phyloP scores from a whole-genome alignment of 1,140 invertebrate genomes.

The Augochlora pura region DNA sequence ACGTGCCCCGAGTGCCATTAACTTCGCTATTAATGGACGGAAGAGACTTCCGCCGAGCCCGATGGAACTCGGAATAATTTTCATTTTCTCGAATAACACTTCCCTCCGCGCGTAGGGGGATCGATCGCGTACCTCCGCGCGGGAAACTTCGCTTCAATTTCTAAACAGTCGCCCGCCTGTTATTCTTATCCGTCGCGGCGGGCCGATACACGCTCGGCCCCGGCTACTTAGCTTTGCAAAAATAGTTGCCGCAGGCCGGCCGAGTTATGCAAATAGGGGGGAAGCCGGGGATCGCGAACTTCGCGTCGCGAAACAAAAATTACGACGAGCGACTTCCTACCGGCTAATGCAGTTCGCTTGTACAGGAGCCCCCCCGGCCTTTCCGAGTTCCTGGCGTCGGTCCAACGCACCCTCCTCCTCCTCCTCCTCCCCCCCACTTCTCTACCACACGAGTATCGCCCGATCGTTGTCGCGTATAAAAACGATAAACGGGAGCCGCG shows the following conservation, averaged over 20 bases:
- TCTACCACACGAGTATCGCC: neutral
- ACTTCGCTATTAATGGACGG: too few species aligned
- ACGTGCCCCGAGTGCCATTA: too few species aligned
- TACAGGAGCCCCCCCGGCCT: neutral
- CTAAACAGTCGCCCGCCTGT: neutral
- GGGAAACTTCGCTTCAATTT: neutral
- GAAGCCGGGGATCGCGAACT: neutral
- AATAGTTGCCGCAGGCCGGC: slow-evolving; percentile 1
- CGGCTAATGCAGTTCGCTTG: slow-evolving; percentile 39
- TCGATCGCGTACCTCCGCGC: too few species aligned
- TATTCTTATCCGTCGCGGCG: neutral
- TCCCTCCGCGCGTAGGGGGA: too few species aligned
- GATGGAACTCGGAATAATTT: too few species aligned
- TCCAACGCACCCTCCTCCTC: neutral
- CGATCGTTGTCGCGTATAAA: neutral
- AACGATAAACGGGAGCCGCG: neutral
- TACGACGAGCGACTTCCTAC: slow-evolving; percentile 29
- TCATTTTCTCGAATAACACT: too few species aligned
- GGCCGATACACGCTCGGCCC: neutral
- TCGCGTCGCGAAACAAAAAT: slow-evolving; percentile 32
- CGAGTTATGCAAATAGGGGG: slow-evolving; percentile 32
- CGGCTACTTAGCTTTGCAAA: slow-evolving; percentile 18
- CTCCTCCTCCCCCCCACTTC: too few species aligned
- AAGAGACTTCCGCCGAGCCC: too few species aligned
- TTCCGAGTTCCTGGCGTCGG: neutral